Conservation (phyloP, 2,113 vertebrate genomes). For the Sceloporus undulatus region DNA sequence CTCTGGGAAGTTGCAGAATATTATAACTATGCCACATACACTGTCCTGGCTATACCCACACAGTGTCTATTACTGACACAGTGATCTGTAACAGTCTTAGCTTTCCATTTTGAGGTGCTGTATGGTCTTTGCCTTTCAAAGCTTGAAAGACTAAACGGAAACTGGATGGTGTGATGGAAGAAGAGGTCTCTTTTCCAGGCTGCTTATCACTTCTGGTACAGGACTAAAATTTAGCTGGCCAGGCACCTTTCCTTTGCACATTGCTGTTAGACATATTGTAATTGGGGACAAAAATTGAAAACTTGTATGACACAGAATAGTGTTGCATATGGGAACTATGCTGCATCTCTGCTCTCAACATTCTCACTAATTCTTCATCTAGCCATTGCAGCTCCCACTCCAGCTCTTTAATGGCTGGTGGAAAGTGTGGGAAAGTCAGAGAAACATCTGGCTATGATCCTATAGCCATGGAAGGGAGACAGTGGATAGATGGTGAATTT, state of each 20-base stretch:
- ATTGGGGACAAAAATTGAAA: neutral
- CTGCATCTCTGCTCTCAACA: no score
- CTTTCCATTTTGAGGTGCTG: neutral
- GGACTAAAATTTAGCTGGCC: neutral
- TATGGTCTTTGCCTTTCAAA: neutral
- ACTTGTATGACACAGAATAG: no score
- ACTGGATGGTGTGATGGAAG: neutral
- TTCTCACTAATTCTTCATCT: no score
- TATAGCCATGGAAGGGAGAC: no score
- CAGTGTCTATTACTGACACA: neutral
- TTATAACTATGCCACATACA: neutral
- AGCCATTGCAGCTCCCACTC: no score
- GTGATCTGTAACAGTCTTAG: constrained; percentile 38
- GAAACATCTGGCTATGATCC: no score
- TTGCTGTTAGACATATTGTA: neutral
- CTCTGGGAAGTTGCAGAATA: neutral
- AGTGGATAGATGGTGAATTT: no score
- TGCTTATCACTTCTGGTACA: neutral
- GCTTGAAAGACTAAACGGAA: constrained; percentile 19
- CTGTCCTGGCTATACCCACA: rapidly evolving
- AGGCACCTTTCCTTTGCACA: neutral
- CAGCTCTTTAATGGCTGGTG: no score
- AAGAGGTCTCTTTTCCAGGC: neutral
- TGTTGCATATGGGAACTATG: no score
- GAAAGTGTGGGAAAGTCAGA: no score